Evolutionary conservation across 2,113 vertebrate species (phyloP).

Genomic region (Chaenogobius annularis): DNA sequence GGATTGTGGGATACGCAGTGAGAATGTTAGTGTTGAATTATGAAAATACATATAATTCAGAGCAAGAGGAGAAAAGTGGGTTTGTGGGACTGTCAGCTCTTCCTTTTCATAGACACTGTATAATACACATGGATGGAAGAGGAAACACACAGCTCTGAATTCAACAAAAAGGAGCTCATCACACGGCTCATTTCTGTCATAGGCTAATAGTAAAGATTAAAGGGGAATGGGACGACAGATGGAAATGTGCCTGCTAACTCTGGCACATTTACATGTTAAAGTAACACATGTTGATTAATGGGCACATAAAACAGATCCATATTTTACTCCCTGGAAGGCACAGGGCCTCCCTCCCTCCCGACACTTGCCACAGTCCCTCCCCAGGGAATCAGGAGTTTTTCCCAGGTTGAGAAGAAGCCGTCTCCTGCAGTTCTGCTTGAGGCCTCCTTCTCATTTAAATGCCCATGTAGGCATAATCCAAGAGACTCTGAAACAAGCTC

Average conservation of each 20-base stretch:
- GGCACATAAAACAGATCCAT: too few species aligned
- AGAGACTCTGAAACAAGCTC: not conserved
- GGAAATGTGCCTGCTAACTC: too few species aligned
- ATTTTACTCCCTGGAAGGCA: not conserved
- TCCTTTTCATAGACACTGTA: not conserved
- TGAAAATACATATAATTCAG: not conserved
- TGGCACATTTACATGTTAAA: too few species aligned
- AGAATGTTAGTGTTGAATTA: not conserved
- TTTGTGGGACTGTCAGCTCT: not conserved
- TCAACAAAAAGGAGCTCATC: too few species aligned
- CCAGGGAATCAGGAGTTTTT: not conserved
- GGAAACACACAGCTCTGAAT: not conserved
- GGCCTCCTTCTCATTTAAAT: not conserved
- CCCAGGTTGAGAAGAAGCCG: not conserved
- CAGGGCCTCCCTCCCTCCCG: not conserved
- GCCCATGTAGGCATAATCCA: not conserved
- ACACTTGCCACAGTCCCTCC: not conserved
- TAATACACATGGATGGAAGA: not conserved
- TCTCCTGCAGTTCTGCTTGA: not conserved
- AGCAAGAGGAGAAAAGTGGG: not conserved
- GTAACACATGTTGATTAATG: too few species aligned
- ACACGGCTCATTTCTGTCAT: too few species aligned
- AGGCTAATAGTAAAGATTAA: too few species aligned
- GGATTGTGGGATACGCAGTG: conserved; percentile 2
- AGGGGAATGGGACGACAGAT: too few species aligned